Evolutionary conservation across 2,888 invertebrate genomes (phyloP).

Genomic region (Dermolepida albohirtum): DNA sequence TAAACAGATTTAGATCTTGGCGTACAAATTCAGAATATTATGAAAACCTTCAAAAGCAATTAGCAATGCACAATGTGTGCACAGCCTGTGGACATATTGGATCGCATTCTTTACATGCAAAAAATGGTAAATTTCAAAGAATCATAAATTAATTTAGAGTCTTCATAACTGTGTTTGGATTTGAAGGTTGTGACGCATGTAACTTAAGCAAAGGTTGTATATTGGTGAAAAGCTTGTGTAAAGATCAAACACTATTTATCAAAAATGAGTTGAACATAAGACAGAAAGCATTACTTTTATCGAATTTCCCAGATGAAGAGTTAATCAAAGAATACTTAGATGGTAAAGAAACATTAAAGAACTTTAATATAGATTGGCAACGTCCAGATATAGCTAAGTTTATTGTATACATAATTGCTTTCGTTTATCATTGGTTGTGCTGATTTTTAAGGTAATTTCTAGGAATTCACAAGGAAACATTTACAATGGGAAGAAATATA

Average conservation of each 20-base stretch:
- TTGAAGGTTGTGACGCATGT: slow-evolving; percentile 74
- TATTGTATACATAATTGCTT: slow-evolving; percentile 67
- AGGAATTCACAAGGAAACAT: slow-evolving; percentile 76
- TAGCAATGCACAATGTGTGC: slow-evolving; percentile 73
- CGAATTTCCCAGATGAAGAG: slow-evolving; percentile 78
- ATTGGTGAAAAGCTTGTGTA: slow-evolving; percentile 56
- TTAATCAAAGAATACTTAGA: slow-evolving; percentile 80
- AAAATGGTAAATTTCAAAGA: slow-evolving; percentile 59
- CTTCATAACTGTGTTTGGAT: slow-evolving; percentile 12
- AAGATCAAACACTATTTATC: slow-evolving; percentile 73
- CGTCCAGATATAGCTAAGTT: slow-evolving; percentile 78
- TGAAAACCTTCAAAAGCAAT: slow-evolving; percentile 67
- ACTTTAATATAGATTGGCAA: slow-evolving; percentile 71
- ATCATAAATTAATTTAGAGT: not conserved
- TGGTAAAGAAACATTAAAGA: slow-evolving; percentile 68
- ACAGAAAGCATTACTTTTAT: slow-evolving; percentile 73
- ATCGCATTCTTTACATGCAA: slow-evolving; percentile 71
- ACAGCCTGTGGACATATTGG: slow-evolving; percentile 80
- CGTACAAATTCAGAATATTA: slow-evolving; percentile 69
- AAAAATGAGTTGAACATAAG: slow-evolving; percentile 78
- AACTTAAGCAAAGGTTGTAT: slow-evolving; percentile 73
- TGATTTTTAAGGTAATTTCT: slow-evolving; percentile 27
- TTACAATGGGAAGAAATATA: slow-evolving; percentile 82
- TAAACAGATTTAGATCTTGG: slow-evolving; percentile 79
- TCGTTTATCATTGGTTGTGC: not conserved